Percentiles rank a stretch among this genome's conserved stretches.
Conservation (phyloP, 2,113 vertebrate genomes). For the Cephalopholis sonnerati region DNA sequence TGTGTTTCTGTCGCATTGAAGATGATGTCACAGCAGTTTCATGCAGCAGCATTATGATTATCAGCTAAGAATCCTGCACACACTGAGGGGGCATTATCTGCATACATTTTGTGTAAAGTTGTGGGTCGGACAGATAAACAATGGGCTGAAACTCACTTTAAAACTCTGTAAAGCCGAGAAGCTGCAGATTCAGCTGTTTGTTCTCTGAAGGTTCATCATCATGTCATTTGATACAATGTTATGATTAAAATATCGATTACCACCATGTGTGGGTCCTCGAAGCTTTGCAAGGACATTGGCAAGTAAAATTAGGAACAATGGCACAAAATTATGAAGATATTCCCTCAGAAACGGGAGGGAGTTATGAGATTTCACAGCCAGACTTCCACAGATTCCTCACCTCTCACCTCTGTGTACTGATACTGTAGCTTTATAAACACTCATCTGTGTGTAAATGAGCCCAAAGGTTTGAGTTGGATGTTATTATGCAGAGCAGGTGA, state of each 20-base stretch:
- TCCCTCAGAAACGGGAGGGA: background rate
- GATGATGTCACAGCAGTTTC: background rate
- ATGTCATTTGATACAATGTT: background rate
- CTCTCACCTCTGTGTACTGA: background rate
- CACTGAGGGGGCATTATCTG: background rate
- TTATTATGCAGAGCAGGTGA: conserved; percentile 62
- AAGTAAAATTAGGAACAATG: background rate
- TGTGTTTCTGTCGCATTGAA: background rate
- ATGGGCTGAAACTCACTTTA: too few species aligned
- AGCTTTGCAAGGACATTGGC: background rate
- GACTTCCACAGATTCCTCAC: too few species aligned
- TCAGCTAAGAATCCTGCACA: background rate
- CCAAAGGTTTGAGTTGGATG: background rate
- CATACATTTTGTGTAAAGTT: too few species aligned
- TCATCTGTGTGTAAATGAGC: conserved; percentile 30
- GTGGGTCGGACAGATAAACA: too few species aligned
- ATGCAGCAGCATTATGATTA: background rate
- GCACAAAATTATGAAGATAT: background rate
- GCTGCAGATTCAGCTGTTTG: too few species aligned
- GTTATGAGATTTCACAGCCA: background rate
- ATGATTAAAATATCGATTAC: background rate
- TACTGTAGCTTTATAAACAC: conserved; percentile 11
- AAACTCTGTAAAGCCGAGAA: too few species aligned
- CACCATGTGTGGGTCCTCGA: background rate
- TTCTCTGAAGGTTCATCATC: background rate